Evolutionary conservation across 2,888 invertebrate species (phyloP), one percentile per base, ranked within the genome.

Genomic region (Metacarcinus magister): DNA sequence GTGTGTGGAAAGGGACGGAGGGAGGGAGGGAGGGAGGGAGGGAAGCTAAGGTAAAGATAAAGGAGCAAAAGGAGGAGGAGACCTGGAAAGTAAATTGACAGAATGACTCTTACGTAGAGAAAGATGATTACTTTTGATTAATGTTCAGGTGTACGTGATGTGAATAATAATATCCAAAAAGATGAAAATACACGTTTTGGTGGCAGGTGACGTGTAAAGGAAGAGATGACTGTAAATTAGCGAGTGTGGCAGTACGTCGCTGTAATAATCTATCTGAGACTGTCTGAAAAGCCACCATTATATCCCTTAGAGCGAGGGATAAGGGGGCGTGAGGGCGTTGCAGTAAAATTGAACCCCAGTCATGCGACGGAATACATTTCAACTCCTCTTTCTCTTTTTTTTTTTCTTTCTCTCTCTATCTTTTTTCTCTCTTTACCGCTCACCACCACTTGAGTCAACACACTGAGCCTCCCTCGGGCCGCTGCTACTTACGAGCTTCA

Each of bases 401-500:
- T 67, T 4, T 67, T 23, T 67, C 67, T 23, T n/a, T 67, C 67
- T 67, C 67, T 67, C 10, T 67, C 67, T 1, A 19, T 5, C 23
- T 23, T 67, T 23, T 67, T 5, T 67, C 67, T 67, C 60, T 67
- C 67, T 67, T 23, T 67, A 19, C n/a, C 44, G 43, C 90, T 46
- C 44, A 82, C 0, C 1, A 82, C 32, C 82, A 82, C 82, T 32
- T 82, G 32, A 82, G 82, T 82, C 82, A 82, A 82, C 82, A 67
- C 67, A 10, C 10, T 28, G 32, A 82, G 32, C 28, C 82, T 32
- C 28, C 32, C 19, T 32, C 19, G 0, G 82, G 28, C 82, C 82
- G 28, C 48, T 32, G 43, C 28, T 46, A 95, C 95, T 95, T 44
- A 95, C 95, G 92, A 95, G 95, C 95, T 95, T 92, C 95, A 95